A percentile compares a stretch with the other conserved stretches of the same genome.
phyloP scores from a whole-genome alignment of 2,888 invertebrate genomes.

The Apamea epomidion region DNA sequence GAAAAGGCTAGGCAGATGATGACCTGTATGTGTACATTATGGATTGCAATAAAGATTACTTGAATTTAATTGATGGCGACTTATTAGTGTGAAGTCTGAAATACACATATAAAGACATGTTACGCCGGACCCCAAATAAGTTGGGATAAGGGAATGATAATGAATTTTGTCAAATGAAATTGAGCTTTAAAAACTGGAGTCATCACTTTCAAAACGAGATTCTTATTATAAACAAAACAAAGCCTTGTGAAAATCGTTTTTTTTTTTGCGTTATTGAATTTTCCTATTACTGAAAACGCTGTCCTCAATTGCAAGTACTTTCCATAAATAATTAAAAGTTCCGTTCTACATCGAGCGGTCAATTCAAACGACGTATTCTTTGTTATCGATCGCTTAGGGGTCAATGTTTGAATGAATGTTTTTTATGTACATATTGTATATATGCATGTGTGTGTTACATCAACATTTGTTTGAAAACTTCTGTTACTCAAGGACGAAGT shows the following conservation, averaged over 20 bases:
- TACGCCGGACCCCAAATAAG: not conserved
- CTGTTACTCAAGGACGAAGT: constrained; percentile 60
- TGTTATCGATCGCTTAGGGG: constrained; percentile 63
- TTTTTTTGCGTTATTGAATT: not conserved
- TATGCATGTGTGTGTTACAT: constrained; percentile 39
- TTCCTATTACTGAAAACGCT: constrained; percentile 1
- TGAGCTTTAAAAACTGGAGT: not conserved
- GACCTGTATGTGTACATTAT: not conserved
- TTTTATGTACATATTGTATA: constrained; percentile 5
- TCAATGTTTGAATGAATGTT: constrained; percentile 63
- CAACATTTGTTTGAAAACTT: constrained; percentile 52
- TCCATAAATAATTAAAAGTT: constrained; percentile 41
- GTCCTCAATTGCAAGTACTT: constrained; percentile 39
- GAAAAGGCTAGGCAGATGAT: too few species aligned
- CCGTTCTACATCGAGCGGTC: constrained; percentile 52
- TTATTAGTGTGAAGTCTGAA: not conserved
- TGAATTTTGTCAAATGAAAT: not conserved
- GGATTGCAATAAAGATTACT: not conserved
- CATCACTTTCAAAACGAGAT: not conserved
- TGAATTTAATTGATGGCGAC: not conserved
- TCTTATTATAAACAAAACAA: not conserved
- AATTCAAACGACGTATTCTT: constrained; percentile 56
- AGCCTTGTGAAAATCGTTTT: not conserved
- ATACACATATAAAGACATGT: not conserved
- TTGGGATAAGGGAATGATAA: not conserved